Evolutionary conservation across 1,140 invertebrate genomes (phyloP), one percentile per base, ranked within the genome.

Genomic region (Bilobella aurantiaca): DNA sequence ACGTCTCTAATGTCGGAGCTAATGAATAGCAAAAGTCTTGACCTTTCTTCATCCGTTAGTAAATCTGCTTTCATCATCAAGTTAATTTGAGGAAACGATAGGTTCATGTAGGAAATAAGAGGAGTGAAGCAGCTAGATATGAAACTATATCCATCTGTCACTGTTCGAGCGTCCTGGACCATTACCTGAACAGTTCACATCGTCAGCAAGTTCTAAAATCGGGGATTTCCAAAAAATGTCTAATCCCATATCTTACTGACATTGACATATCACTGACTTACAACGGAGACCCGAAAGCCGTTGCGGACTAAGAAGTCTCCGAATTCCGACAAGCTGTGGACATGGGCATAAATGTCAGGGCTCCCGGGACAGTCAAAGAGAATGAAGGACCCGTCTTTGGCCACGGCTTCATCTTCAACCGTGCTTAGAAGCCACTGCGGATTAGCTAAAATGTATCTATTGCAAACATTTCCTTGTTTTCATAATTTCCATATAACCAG

Each of bases 1-100:
- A 69, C 65, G 60, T 69, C 68, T 29, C 63, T 59, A 34, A 69
- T 64, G 30, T 69, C 68, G 0, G 68, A 69, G 46, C 60, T 66
- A 12, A 69, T 69, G 29, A 69, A 69, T 2, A 69, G 42, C 28
- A 64, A 62, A 2, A 69, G 58, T 58, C 61, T 63, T 1, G 64
- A 66, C 29, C 58, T 66, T 23, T 69, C 63, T 25, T 65, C 63
- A 18, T 69, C 67, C 18, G 59, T 32, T 18, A 69, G 47, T 27
- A 63, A 23, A 29, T 69, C 67, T 16, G 60, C 49, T 59, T 69
- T 69, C 63, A 65, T 69, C 63, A 65, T 65, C 16, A 69, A 27
- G 31, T 58, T 62, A 1, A 69, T 37, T 18, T 69, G 67, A 1
- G 67, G 67, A 37, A 69, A 62, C 21, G 67, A 69, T n/a, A 69